These are phyloP conservation scores for Oreochromis mossambicus DNA, from an alignment of 2,797 vertebrate genomes.

Conservation along the genomic window DNA sequence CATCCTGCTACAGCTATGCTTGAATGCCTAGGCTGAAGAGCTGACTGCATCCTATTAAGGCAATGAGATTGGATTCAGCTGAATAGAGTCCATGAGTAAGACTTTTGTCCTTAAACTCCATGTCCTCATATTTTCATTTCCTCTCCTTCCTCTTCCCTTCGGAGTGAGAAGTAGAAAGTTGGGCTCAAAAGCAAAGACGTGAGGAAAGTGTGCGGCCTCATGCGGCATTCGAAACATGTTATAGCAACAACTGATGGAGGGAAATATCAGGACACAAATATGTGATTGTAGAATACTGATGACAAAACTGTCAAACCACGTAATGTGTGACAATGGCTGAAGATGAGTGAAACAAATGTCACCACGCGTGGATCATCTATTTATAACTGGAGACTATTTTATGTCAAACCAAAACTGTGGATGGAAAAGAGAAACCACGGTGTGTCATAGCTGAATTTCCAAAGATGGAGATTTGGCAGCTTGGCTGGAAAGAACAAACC, in stretches of 20 bases:
- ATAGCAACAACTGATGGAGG: background rate
- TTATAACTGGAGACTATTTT: background rate
- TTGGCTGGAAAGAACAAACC: slow-evolving; percentile 2
- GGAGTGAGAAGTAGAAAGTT: background rate
- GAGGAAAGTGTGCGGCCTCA: background rate
- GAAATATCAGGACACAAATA: background rate
- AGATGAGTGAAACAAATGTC: background rate
- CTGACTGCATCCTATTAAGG: slow-evolving; percentile 33
- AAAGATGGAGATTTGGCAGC: slow-evolving; percentile 19
- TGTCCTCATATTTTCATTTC: slow-evolving; percentile 13
- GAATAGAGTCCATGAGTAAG: slow-evolving; percentile 36
- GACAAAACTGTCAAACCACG: background rate
- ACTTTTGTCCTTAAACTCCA: slow-evolving; percentile 29
- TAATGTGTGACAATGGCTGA: background rate
- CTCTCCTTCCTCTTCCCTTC: slow-evolving; percentile 22
- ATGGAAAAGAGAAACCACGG: background rate
- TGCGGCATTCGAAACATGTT: background rate
- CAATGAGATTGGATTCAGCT: slow-evolving; percentile 35
- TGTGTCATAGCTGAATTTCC: background rate
- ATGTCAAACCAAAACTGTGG: background rate
- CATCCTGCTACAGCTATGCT: slow-evolving; percentile 38
- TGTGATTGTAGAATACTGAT: background rate
- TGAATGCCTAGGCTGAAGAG: slow-evolving; percentile 31
- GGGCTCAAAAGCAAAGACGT: background rate
- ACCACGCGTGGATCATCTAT: background rate